Evolutionary conservation across 2,888 invertebrate genomes (phyloP), one percentile per base, ranked within the genome.

Genomic region (Volucella inflata): DNA sequence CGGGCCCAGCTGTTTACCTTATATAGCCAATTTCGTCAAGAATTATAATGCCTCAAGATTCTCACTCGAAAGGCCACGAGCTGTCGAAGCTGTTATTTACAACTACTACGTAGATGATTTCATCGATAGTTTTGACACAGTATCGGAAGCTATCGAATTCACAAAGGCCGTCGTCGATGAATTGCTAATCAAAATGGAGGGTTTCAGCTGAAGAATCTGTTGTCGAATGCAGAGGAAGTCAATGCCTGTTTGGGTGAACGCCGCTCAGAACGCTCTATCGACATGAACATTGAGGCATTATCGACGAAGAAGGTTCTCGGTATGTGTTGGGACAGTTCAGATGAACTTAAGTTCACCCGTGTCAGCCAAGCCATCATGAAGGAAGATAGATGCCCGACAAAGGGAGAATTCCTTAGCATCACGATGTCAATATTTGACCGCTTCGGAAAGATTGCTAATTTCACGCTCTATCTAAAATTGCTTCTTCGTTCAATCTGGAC

Each of bases 61-160:
- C 11, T 38, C 62, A 46, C 59, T 71, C 4, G 44, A 65, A 10
- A 11, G 67, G 10, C 77, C 81, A 14, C 38, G 44, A 17, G 87
- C 87, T n/a, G 76, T 68, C 8, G 57, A 74, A 60, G 71, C 68
- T 10, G 74, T n/a, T 38, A 11, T 76, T 17, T 16, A 74, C 4
- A 46, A 74, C 59, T 80, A 85, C 14, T 84, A 87, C 42, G 76
- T 55, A 8, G 59, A 71, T 21, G 68, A 68, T 16, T 68, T 21
- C 44, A 46, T 55, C 30, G 38, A 68, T 79, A 81, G 78, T 16
- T 79, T 87, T 38, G 87, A 88, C 8, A 88, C 88, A 70, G 89
- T 89, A 17, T 88, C 89, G n/a, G 89, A 84, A 57, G 87, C 90
- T 4, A 88, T 88, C 6, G 88, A 89, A 48, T 83, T 87, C 2